Conservation (phyloP, 2,888 invertebrate genomes). For the Lamproptera curius region DNA sequence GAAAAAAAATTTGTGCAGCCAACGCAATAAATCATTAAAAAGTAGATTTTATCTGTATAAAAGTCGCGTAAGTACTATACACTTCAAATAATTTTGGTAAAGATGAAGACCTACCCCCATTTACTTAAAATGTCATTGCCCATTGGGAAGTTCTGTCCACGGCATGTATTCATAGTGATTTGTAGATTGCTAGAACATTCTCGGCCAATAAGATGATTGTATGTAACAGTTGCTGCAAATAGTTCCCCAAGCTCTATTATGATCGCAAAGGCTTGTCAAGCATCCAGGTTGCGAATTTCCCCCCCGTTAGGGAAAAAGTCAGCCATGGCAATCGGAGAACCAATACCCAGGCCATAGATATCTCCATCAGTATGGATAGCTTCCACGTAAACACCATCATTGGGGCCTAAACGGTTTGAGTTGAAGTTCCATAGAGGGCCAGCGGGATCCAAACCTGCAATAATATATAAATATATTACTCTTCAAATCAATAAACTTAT, state of each 20-base stretch:
- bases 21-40: too few species aligned
- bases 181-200: conserved; percentile 40
- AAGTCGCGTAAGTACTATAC: too few species aligned
- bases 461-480: background rate
- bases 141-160: conserved; percentile 43
- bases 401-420: conserved; percentile 31
- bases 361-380: conserved; percentile 67
- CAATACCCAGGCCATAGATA: conserved; percentile 64
- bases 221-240: conserved; percentile 47
- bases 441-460: conserved; percentile 52
- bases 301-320: conserved; percentile 80
- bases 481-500: background rate
- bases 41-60: too few species aligned
- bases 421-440: conserved; percentile 50
- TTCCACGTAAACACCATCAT: conserved; percentile 58
- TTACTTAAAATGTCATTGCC: conserved; percentile 48
- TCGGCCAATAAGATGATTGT: conserved; percentile 47
- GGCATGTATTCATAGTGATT: conserved; percentile 42
- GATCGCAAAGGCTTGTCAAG: conserved; percentile 44
- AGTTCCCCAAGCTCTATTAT: conserved; percentile 54
- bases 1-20: too few species aligned
- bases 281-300: conserved; percentile 64
- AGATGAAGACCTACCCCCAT: conserved; percentile 44
- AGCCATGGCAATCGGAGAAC: conserved; percentile 64
- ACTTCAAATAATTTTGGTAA: background rate